Conservation (phyloP, 2,888 invertebrate species). For the Scelioninae gen. 2 region DNA sequence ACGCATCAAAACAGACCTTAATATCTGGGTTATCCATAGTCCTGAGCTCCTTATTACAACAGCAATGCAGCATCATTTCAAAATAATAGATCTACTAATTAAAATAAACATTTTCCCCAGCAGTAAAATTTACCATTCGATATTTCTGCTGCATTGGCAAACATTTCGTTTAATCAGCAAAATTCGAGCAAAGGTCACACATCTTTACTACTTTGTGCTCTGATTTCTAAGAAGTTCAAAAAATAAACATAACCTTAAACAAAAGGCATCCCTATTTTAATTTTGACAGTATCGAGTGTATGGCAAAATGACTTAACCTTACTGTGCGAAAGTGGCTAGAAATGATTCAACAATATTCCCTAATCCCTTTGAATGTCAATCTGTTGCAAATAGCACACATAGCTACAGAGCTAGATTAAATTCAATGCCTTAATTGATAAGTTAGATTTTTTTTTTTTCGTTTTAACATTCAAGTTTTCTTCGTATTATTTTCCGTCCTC, state of each 20-base stretch:
- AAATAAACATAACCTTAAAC: constrained; percentile 52
- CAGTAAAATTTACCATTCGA: not conserved
- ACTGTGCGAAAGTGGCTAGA: not conserved
- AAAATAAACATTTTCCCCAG: constrained; percentile 16
- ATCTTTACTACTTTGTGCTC: constrained; percentile 8
- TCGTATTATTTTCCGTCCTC: too few relatives aligned
- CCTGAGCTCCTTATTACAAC: constrained; percentile 10
- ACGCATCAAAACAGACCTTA: constrained; percentile 41
- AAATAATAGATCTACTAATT: not conserved
- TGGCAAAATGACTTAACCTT: constrained; percentile 27
- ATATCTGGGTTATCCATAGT: constrained; percentile 35
- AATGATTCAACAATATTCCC: not conserved
- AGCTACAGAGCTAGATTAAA: constrained; percentile 1
- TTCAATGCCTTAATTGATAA: constrained; percentile 25
- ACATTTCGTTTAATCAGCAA: constrained; percentile 1
- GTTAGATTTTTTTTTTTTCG: constrained; percentile 3
- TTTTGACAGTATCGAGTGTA: constrained; percentile 13
- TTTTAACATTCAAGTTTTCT: too few relatives aligned
- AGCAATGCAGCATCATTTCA: constrained; percentile 9
- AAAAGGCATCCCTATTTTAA: constrained; percentile 6
- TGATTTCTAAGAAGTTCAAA: constrained; percentile 5
- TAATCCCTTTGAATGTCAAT: not conserved
- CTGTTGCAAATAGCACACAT: not conserved
- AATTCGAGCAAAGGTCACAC: constrained; percentile 37
- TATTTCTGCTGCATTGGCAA: not conserved